Conservation (phyloP, 2,113 vertebrate genomes). For the Chrysemys picta region DNA sequence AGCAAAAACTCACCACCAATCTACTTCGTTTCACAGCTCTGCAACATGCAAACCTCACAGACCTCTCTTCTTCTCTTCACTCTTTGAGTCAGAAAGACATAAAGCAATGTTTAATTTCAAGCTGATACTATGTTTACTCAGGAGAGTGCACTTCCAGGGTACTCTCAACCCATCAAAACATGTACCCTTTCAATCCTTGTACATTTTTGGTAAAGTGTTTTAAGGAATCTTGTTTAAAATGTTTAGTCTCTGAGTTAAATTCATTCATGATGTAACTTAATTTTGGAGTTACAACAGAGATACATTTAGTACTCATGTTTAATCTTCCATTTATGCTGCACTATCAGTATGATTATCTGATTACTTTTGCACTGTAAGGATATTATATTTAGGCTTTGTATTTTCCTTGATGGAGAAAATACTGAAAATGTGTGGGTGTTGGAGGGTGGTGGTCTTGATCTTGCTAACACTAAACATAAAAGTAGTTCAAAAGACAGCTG, state of each 20-base stretch:
- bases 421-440: background rate
- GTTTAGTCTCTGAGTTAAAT: background rate
- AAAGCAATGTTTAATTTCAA: background rate
- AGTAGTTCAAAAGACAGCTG: background rate
- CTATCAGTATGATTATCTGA: background rate
- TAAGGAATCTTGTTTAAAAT: background rate
- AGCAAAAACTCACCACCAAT: background rate
- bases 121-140: background rate
- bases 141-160: background rate
- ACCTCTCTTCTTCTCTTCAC: background rate
- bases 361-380: background rate
- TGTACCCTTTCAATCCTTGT: background rate
- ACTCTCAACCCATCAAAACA: background rate
- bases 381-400: background rate
- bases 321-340: background rate
- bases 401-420: background rate
- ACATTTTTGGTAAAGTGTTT: background rate
- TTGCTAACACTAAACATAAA: background rate
- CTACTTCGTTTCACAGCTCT: background rate
- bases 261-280: fast-evolving
- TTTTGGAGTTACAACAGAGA: background rate
- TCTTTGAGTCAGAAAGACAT: background rate
- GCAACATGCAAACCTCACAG: background rate
- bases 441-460: background rate
- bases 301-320: background rate